Percentiles rank a stretch among this genome's conserved stretches.
Evolutionary conservation across 2,888 invertebrate genomes (phyloP).

Genomic region (Anthrax anthrax): DNA sequence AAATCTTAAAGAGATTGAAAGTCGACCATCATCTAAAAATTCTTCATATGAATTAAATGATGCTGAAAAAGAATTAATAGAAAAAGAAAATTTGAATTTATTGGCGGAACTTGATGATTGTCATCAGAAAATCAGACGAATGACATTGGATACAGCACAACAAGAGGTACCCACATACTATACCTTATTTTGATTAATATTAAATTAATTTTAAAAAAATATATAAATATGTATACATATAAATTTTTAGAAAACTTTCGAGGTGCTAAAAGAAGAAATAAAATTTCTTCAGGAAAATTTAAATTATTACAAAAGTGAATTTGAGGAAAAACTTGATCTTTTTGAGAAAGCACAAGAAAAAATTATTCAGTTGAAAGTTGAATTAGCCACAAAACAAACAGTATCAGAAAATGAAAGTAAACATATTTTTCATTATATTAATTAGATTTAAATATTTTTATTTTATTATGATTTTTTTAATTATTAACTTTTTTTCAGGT

Average conservation of each 20-base stretch:
- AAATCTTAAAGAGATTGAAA: neutral
- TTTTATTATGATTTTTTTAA: neutral
- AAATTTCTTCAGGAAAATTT: conserved; percentile 29
- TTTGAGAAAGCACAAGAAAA: conserved; percentile 31
- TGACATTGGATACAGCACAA: conserved; percentile 24
- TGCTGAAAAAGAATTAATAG: conserved; percentile 10
- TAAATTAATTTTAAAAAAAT: too few species aligned
- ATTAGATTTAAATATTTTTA: neutral
- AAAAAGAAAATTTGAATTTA: conserved; percentile 23
- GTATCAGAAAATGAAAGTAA: conserved; percentile 23
- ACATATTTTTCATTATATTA: neutral
- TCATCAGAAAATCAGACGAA: conserved; percentile 19
- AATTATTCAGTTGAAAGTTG: conserved; percentile 26
- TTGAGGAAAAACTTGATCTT: conserved; percentile 26
- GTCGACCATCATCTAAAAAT: neutral
- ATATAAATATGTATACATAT: neutral
- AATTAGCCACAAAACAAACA: conserved; percentile 22
- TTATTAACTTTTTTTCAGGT: conserved; percentile 32
- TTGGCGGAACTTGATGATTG: conserved; percentile 24
- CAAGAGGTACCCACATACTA: conserved; percentile 19
- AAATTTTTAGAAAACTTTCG: conserved; percentile 23
- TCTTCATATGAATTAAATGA: conserved; percentile 10
- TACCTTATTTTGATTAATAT: too few species aligned
- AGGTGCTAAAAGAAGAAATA: conserved; percentile 27
- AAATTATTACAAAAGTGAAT: conserved; percentile 25